Percentiles rank a stretch among this genome's conserved stretches.
Evolutionary conservation across 2,888 invertebrate genomes (phyloP).

Genomic region (Smittia sp.): DNA sequence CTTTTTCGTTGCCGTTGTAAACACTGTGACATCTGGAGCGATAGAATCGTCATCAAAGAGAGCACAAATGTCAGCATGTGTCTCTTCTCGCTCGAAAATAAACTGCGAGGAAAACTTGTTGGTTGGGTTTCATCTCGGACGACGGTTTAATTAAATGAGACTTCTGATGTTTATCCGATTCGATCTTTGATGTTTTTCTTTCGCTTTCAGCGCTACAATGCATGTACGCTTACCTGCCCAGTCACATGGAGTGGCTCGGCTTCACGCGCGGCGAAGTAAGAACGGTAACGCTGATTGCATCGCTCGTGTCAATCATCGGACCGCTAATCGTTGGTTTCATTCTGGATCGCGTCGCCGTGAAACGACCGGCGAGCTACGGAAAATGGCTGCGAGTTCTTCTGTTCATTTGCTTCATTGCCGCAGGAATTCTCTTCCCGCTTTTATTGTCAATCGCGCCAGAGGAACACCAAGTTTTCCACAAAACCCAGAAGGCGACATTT

Average conservation of each 20-base stretch:
- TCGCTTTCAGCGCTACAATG: conserved; percentile 28
- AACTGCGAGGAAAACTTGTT: conserved; percentile 3
- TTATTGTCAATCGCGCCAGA: conserved; percentile 66
- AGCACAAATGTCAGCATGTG: conserved; percentile 4
- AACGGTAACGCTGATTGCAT: conserved; percentile 74
- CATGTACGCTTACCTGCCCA: conserved; percentile 38
- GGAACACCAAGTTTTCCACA: conserved; percentile 56
- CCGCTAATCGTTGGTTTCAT: conserved; percentile 74
- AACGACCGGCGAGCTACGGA: conserved; percentile 56
- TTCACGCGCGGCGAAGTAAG: conserved; percentile 71
- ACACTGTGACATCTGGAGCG: background rate
- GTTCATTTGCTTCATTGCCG: conserved; percentile 64
- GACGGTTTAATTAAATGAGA: background rate
- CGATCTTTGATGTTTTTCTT: background rate
- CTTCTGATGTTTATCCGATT: background rate
- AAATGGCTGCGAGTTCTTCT: conserved; percentile 67
- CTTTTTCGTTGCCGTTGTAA: background rate
- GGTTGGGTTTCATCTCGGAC: background rate
- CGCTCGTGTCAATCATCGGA: conserved; percentile 74
- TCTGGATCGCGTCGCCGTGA: conserved; percentile 61
- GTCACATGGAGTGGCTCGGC: conserved; percentile 53
- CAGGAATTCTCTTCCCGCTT: conserved; percentile 64
- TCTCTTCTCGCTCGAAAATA: conserved; percentile 1
- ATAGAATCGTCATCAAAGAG: background rate
- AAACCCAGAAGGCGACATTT: conserved; percentile 63